Conservation (phyloP, 2,888 invertebrate species). For the Acanthopleura granulata region DNA sequence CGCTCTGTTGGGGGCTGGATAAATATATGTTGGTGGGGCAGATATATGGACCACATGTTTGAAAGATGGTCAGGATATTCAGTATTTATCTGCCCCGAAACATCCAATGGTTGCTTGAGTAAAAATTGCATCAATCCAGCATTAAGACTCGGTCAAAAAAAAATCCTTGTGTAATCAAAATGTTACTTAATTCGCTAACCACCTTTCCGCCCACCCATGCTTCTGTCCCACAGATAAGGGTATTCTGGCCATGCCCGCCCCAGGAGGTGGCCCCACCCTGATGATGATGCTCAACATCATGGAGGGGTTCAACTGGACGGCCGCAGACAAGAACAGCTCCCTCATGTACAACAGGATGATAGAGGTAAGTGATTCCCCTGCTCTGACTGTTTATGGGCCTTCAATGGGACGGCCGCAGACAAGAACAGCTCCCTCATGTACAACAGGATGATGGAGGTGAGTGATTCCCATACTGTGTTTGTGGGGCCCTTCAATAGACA, state of each 20-base stretch:
- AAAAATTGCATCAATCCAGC: too few relatives aligned
- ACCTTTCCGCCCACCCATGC: background rate
- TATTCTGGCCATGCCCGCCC: constrained; percentile 86
- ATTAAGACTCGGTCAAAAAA: too few relatives aligned
- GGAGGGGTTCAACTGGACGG: constrained; percentile 57
- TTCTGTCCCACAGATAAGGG: constrained; percentile 71
- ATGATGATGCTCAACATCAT: constrained; percentile 86
- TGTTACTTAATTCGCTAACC: background rate
- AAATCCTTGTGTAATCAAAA: too few relatives aligned
- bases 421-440: constrained; percentile 39
- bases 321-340: constrained; percentile 32
- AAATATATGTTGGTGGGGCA: too few relatives aligned
- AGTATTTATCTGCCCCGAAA: too few relatives aligned
- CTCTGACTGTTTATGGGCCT: too few relatives aligned
- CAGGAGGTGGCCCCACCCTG: constrained; percentile 86
- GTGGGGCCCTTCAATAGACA: constrained; percentile 24
- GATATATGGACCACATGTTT: too few relatives aligned
- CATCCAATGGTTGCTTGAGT: too few relatives aligned
- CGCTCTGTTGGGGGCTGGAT: too few relatives aligned
- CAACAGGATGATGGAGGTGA: constrained; percentile 59
- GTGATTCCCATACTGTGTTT: background rate
- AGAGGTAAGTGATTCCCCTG: constrained; percentile 42
- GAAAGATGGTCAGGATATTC: too few relatives aligned
- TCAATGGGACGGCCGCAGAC: constrained; percentile 34
- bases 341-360: constrained; percentile 53